phyloP scores from a whole-genome alignment of 2,797 vertebrate species.

The Microchirus variegatus region DNA sequence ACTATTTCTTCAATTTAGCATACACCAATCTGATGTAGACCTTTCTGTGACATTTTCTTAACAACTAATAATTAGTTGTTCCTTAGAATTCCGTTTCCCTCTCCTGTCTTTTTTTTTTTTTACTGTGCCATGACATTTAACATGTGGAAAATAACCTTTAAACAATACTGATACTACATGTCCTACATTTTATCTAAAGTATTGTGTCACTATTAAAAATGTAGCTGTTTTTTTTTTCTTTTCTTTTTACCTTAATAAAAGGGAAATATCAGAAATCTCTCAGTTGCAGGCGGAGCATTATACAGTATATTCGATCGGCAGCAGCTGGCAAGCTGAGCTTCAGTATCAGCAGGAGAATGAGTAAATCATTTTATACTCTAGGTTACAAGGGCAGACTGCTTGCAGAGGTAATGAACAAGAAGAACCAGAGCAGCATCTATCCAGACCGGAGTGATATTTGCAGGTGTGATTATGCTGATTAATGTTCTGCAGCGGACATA shows the following conservation, averaged over 20 bases:
- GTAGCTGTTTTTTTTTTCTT: neutral
- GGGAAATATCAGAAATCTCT: conserved; percentile 10
- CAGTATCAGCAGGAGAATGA: neutral
- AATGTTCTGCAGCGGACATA: conserved; percentile 11
- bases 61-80: conserved; percentile 23
- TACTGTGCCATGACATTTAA: conserved; percentile 25
- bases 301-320: conserved; percentile 14
- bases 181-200: neutral
- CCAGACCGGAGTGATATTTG: conserved; percentile 2
- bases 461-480: neutral
- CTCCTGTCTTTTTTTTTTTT: conserved; percentile 2
- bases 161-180: neutral
- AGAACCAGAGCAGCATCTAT: conserved; percentile 7
- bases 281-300: neutral
- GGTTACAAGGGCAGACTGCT: conserved; percentile 3
- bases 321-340: conserved; percentile 10
- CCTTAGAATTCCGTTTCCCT: conserved; percentile 6
- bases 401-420: conserved; percentile 7
- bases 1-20: conserved; percentile 17
- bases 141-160: too few species aligned
- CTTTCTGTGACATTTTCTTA: conserved; percentile 33
- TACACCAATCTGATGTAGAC: conserved; percentile 10
- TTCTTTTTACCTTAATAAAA: neutral
- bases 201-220: neutral
- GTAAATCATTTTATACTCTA: conserved; percentile 5